Percentiles rank a stretch among this genome's conserved stretches.
These are phyloP conservation scores for Papilio elwesi DNA, from an alignment of 2,888 invertebrate genomes.

Conservation along the genomic window DNA sequence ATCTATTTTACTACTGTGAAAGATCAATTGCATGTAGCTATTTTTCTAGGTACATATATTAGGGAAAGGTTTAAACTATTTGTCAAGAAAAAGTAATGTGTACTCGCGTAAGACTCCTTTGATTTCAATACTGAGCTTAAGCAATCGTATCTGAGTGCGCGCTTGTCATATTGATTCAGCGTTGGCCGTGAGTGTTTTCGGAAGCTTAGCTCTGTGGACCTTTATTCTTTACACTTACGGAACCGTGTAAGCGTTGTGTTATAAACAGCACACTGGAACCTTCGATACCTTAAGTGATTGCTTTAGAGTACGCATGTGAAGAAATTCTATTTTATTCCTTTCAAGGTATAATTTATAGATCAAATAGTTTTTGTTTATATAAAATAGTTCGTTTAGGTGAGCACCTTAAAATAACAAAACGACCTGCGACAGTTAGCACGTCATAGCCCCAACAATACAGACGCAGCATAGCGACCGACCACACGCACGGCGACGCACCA, in stretches of 20 bases:
- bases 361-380: too few species aligned
- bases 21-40: too few species aligned
- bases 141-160: conserved; percentile 71
- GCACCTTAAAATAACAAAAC: too few species aligned
- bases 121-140: conserved; percentile 60
- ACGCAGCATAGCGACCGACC: too few species aligned
- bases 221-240: conserved; percentile 58
- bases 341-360: too few species aligned
- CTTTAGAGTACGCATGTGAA: conserved; percentile 37
- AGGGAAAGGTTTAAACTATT: neutral
- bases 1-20: too few species aligned
- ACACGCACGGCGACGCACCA: too few species aligned
- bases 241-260: conserved; percentile 55
- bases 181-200: conserved; percentile 68
- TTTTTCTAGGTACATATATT: neutral
- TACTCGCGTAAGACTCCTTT: conserved; percentile 45
- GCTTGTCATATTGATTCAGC: conserved; percentile 76
- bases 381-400: too few species aligned
- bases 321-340: neutral
- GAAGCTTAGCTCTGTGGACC: conserved; percentile 62
- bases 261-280: conserved; percentile 42
- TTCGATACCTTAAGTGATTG: conserved; percentile 47
- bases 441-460: too few species aligned
- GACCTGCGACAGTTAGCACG: too few species aligned
- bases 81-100: neutral